phyloP scores from a whole-genome alignment of 2,797 vertebrate species.

The Kryptopterus vitreolus region DNA sequence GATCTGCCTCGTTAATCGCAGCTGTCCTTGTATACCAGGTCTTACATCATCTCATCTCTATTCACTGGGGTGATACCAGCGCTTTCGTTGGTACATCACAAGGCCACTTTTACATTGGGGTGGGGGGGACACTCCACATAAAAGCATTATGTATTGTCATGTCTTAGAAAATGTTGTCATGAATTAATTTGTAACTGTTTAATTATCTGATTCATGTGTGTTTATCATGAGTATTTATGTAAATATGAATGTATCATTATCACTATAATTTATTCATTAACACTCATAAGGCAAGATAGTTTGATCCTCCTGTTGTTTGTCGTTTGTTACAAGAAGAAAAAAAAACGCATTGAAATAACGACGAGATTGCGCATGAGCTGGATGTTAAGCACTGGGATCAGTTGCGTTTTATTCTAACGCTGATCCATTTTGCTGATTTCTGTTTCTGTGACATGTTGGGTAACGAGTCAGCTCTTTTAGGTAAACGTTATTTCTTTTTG shows the following conservation, averaged over 20 bases:
- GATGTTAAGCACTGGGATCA: background rate
- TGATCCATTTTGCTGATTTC: background rate
- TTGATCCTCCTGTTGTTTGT: constrained; percentile 20
- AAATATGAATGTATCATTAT: constrained; percentile 48
- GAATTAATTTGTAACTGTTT: constrained; percentile 41
- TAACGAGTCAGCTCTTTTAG: background rate
- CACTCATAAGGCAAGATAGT: constrained; percentile 32
- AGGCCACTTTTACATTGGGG: constrained; percentile 25
- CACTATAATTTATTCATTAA: constrained; percentile 57
- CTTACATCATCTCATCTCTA: background rate
- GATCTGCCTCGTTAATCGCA: constrained; percentile 11
- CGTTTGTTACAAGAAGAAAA: background rate
- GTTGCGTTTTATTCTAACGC: background rate
- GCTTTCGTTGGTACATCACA: background rate
- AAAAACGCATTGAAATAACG: background rate
- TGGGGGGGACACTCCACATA: constrained; percentile 13
- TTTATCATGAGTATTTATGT: constrained; percentile 36
- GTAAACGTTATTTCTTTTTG: background rate
- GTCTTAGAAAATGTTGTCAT: constrained; percentile 30
- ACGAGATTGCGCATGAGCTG: background rate
- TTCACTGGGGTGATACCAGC: background rate
- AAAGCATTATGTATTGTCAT: constrained; percentile 24
- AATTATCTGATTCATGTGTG: constrained; percentile 41
- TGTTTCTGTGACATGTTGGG: background rate
- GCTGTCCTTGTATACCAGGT: background rate